These are phyloP conservation scores for Oxygymnocypris stewartii DNA, from an alignment of 2,113 vertebrate species.

Conservation along the genomic window DNA sequence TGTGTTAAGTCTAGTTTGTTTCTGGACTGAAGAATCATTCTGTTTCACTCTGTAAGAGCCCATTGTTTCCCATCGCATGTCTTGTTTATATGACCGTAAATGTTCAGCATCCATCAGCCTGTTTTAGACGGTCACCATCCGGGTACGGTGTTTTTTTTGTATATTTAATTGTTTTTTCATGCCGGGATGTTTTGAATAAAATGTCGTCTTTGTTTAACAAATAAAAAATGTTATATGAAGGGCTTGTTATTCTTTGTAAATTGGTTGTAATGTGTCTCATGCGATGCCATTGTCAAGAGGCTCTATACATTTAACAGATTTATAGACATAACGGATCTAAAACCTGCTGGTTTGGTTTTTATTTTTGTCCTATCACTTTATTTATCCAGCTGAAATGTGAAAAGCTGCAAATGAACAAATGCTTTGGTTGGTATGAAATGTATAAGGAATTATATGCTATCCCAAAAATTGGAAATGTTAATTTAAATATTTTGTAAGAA, in stretches of 20 bases:
- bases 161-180: slow-evolving; percentile 14
- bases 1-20: slow-evolving; percentile 19
- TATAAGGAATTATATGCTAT: not conserved
- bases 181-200: not conserved
- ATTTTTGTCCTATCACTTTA: not conserved
- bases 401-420: not conserved
- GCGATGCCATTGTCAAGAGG: not conserved
- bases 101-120: slow-evolving; percentile 8
- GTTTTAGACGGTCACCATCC: not conserved
- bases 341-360: not conserved
- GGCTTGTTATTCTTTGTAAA: not conserved
- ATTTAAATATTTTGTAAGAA: not conserved
- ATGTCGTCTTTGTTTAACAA: not conserved
- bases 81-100: not conserved
- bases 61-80: slow-evolving; percentile 7
- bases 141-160: not conserved
- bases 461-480: not conserved
- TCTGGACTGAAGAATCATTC: slow-evolving; percentile 14
- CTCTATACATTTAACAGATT: not conserved
- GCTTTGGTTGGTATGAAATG: not conserved
- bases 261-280: not conserved
- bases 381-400: not conserved
- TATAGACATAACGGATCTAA: not conserved
- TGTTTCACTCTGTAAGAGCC: slow-evolving; percentile 12
- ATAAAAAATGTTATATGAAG: not conserved